These are phyloP conservation scores for Poliocrania exsul DNA, from an alignment of 2,797 vertebrate species.

Conservation along the genomic window DNA sequence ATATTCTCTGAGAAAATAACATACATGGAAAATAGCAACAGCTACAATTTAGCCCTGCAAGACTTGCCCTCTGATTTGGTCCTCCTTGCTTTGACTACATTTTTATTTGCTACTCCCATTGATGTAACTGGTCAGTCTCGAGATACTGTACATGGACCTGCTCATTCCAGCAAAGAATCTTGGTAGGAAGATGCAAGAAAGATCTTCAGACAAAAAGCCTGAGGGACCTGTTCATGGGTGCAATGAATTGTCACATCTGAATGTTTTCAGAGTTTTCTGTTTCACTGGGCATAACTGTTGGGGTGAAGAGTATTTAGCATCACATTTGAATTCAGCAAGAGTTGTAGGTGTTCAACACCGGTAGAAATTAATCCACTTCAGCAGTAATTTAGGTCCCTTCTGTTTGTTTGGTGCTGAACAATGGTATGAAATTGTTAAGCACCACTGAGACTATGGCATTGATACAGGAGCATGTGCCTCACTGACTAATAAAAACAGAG, in stretches of 20 bases:
- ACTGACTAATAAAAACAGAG: background rate
- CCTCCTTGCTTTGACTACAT: background rate
- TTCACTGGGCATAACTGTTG: background rate
- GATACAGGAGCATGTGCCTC: background rate
- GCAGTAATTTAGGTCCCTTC: conserved; percentile 47
- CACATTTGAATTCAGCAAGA: conserved; percentile 19
- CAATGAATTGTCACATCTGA: background rate
- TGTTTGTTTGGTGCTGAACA: conserved; percentile 55
- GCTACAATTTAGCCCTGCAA: background rate
- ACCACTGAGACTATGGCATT: background rate
- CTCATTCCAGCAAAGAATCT: background rate
- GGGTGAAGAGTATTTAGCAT: background rate
- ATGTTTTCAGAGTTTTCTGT: background rate
- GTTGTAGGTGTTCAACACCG: background rate
- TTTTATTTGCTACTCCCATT: background rate
- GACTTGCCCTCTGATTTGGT: background rate
- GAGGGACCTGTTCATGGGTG: background rate
- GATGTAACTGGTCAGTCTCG: background rate
- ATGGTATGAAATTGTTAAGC: conserved; percentile 40
- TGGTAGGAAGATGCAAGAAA: background rate
- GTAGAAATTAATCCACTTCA: conserved; percentile 46
- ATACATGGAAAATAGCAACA: background rate
- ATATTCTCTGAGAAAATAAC: background rate
- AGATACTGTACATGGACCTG: background rate
- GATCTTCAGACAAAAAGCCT: background rate